Percentiles rank a stretch among this genome's conserved stretches.
Evolutionary conservation across 2,888 invertebrate genomes (phyloP).

Genomic region (Mythimna loreyi): DNA sequence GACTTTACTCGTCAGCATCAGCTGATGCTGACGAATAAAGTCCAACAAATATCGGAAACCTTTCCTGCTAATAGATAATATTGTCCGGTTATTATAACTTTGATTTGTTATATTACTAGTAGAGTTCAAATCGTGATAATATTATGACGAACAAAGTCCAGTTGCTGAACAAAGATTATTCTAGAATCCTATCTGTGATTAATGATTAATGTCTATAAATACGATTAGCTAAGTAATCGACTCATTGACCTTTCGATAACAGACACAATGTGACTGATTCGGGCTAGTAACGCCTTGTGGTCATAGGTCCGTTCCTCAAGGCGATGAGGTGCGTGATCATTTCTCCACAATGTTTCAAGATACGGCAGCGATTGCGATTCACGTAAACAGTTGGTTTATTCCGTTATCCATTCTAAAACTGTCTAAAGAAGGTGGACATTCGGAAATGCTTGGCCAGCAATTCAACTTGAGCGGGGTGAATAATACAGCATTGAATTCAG

Average conservation of each 20-base stretch:
- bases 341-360: neutral
- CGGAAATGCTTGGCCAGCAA: too few species aligned
- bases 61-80: constrained; percentile 15
- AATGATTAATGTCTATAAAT: constrained; percentile 49
- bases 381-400: neutral
- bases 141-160: constrained; percentile 38
- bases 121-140: constrained; percentile 26
- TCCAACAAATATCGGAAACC: constrained; percentile 18
- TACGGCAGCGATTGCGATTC: too few species aligned
- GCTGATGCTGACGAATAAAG: neutral
- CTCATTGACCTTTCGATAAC: constrained; percentile 27
- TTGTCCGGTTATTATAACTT: constrained; percentile 10
- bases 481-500: too few species aligned
- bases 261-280: constrained; percentile 12
- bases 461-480: too few species aligned
- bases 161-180: constrained; percentile 39
- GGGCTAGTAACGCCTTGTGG: constrained; percentile 9
- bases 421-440: too few species aligned
- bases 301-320: neutral
- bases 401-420: too few species aligned
- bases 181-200: constrained; percentile 38
- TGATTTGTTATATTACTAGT: constrained; percentile 10
- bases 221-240: constrained; percentile 45
- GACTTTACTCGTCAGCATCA: constrained; percentile 6
- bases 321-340: neutral